Conservation (phyloP, 2,797 vertebrate species). For the Pseudomugil gertrudae region DNA sequence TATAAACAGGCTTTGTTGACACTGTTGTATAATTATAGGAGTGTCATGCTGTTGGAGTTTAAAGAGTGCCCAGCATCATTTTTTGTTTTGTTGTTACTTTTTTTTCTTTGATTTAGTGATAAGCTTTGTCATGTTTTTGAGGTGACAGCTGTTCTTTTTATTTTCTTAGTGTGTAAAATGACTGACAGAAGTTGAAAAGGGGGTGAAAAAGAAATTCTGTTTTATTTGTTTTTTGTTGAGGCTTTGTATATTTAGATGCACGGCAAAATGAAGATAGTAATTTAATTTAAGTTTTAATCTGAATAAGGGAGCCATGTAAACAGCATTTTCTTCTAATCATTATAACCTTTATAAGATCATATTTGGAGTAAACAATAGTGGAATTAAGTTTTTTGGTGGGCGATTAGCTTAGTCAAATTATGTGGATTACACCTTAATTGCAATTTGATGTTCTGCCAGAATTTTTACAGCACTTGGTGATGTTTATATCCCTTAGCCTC, state of each 20-base stretch:
- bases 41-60: constrained; percentile 67
- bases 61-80: constrained; percentile 33
- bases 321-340: not conserved
- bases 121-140: constrained; percentile 35
- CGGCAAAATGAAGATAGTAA: not conserved
- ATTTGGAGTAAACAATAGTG: not conserved
- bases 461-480: not conserved
- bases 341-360: not conserved
- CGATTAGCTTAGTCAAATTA: not conserved
- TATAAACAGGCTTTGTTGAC: constrained; percentile 77
- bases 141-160: constrained; percentile 39
- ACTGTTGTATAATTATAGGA: constrained; percentile 77
- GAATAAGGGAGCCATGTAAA: not conserved
- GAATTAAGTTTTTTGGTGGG: not conserved
- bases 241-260: not conserved
- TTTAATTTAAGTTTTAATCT: not conserved
- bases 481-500: not conserved
- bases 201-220: not conserved
- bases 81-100: not conserved
- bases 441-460: not conserved
- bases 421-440: not conserved
- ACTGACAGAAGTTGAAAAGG: not conserved
- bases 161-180: not conserved
- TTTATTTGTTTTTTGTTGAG: not conserved
- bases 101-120: constrained; percentile 33